Evolutionary conservation across 2,888 invertebrate species (phyloP), one percentile per base, ranked within the genome.

Genomic region (Torymus texanus): DNA sequence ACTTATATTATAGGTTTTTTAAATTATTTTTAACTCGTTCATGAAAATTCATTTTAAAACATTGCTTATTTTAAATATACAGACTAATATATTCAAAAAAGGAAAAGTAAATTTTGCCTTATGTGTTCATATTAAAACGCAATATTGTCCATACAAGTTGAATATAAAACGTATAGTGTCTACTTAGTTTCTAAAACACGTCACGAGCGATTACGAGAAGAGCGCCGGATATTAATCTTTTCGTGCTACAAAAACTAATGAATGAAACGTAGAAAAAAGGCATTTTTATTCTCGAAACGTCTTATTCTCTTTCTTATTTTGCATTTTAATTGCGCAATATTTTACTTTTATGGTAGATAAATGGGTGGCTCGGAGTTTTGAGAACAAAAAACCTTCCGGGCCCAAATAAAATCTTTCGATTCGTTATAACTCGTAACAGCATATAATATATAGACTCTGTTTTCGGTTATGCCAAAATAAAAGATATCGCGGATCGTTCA

Each of bases 301-400:
- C 29, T 55, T 55, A 18, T 53, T 63, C 55, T 29, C 16, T 62
- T n/a, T 0, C 16, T 29, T 24, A n/a, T 53, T 73, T 62, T 51
- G 18, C 41, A 55, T 55, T 55, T 16, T 16, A 73, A 55, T 51
- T 2, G 24, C 5, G 61, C 13, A 59, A 61, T 63, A 55, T 29
- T 73, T 55, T 73, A 73, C 50, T 55, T 62, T 65, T 18, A 73
- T 55, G 55, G 14, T n/a, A 16, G 24, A 72, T n/a, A 24, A 61
- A 62, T 24, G 53, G 61, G 53, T 16, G 12, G 21, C n/a, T 5
- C n/a, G 13, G 53, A 66, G 4, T 41, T 41, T 41, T 41, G 41
- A 41, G 41, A 41, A 41, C 8, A 41, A 41, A 41, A 41, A 41
- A 41, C 10, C 41, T 41, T 5, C 41, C 41, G 10, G 10, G 8